phyloP scores from a whole-genome alignment of 1,140 invertebrate species.

The Chrysopa pallens region DNA sequence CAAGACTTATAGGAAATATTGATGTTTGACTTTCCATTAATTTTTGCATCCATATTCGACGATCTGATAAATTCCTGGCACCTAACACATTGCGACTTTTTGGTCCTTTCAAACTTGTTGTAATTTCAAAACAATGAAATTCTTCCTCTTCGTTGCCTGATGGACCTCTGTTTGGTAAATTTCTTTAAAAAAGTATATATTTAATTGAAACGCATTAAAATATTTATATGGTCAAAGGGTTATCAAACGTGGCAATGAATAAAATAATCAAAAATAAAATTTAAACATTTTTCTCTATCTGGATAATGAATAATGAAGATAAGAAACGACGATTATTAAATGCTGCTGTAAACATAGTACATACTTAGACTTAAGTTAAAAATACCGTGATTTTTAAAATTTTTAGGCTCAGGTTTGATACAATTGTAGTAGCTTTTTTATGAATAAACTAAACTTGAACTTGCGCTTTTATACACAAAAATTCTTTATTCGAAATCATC shows the following conservation, averaged over 20 bases:
- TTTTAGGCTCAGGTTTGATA: too few relatives aligned
- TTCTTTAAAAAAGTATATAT: conserved; percentile 18
- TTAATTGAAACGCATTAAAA: background rate
- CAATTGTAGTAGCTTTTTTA: too few relatives aligned
- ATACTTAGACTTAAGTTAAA: too few relatives aligned
- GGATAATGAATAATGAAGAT: background rate
- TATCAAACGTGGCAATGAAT: conserved; percentile 7
- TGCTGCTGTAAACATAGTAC: too few relatives aligned
- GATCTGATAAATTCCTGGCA: conserved; percentile 29
- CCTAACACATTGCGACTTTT: conserved; percentile 32
- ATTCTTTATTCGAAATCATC: too few relatives aligned
- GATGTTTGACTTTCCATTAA: conserved; percentile 39
- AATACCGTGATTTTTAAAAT: too few relatives aligned
- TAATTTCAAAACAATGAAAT: conserved; percentile 36
- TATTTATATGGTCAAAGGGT: conserved; percentile 2
- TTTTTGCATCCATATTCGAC: conserved; percentile 47
- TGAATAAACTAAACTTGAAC: too few relatives aligned
- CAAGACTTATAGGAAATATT: conserved; percentile 35
- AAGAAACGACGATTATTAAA: too few relatives aligned
- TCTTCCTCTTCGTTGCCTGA: conserved; percentile 25
- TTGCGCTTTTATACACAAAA: too few relatives aligned
- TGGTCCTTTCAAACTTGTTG: conserved; percentile 22
- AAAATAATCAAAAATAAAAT: conserved; percentile 8
- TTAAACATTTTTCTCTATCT: background rate
- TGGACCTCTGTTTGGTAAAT: background rate